Evolutionary conservation across 1,140 invertebrate genomes (phyloP), one percentile per base, ranked within the genome.

Genomic region (Sarcophaga peregrina): DNA sequence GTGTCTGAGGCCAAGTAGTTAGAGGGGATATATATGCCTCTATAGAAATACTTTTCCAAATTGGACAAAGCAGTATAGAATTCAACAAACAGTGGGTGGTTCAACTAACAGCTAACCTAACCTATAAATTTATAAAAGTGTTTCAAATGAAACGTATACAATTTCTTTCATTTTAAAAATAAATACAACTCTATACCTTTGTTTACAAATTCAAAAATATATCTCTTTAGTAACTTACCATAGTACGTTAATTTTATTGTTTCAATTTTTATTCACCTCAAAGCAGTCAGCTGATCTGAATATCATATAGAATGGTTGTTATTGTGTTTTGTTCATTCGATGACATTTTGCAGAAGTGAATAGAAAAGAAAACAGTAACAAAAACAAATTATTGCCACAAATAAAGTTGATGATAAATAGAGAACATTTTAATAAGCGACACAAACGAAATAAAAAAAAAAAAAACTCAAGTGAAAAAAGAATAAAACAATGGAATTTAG

Each of bases 311-410:
- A 68, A 68, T 68, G 8, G 17, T 68, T 20, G 17, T 68, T 8
- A 20, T 68, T n/a, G 17, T 68, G 8, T 68, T 68, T 17, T 78
- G 5, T 25, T 78, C 46, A 17, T 78, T 48, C 47, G 45, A 15
- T 78, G 50, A 50, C 74, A 50, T 20, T 78, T 17, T 78, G 50
- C 75, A 78, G 47, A 58, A 25, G 17, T 68, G 62, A 8, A 68
- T 20, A 58, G 25, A 58, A n/a, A 58, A 68, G 62, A 58, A 68
- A 68, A 37, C 6, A 68, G 20, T 68, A 68, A 68, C 62, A 68
- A 68, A 68, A 68, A 68, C 62, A 68, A 68, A 25, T 68, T 68
- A 68, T 68, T 68, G 62, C 62, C 17, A 68, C 9, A 68, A 68
- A 68, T 68, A 68, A 68, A 68, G 8, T 68, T 68, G 62, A 17